Base-by-base conservation (phyloP, 2,797 vertebrate species). In the Morelia viridis region DNA sequence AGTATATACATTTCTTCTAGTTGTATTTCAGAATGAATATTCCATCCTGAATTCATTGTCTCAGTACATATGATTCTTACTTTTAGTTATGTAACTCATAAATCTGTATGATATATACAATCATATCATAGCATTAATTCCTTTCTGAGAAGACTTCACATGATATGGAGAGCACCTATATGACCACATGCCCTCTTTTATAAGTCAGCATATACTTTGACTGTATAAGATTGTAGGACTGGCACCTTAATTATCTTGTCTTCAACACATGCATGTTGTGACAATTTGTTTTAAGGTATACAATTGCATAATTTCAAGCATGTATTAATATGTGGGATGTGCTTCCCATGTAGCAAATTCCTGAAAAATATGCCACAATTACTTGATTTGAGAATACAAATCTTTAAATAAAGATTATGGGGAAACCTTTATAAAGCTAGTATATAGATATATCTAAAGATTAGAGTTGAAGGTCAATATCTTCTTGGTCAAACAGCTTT, bases 401-500 rank as follows among this genome's bases (percentile, higher is more conserved):
- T 80, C 62, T 88, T 91, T 46, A 19, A 92, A 88, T 83, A 83
- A 84, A 88, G 13, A 17, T 58, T 88, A 46, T 89, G 50, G 76
- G 56, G 28, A 19, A 83, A 65, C 53, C n/a, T 88, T 83, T 88
- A 83, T 46, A 80, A 46, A 35, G 61, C 71, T 57, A 58, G 86
- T 28, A 46, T 61, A 7, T 53, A 56, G 60, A 41, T 65, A 22
- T 24, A 62, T 61, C 88, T 68, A 64, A 60, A 88, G 68, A 88
- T 56, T 35, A 83, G 53, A 83, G 46, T 35, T 89, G 58, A 92
- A 92, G 71, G 60, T 62, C 91, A 91, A 41, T 65, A n/a, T 91
- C 28, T 83, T 88, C 83, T 60, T 88, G 58, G 83, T 87, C 87
- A 65, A 92, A 85, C 91, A 85, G 84, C 26, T 92, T 92, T 89